Evolutionary conservation across 2,888 invertebrate genomes (phyloP), one percentile per base, ranked within the genome.

Genomic region (Epirrhoe tristata): DNA sequence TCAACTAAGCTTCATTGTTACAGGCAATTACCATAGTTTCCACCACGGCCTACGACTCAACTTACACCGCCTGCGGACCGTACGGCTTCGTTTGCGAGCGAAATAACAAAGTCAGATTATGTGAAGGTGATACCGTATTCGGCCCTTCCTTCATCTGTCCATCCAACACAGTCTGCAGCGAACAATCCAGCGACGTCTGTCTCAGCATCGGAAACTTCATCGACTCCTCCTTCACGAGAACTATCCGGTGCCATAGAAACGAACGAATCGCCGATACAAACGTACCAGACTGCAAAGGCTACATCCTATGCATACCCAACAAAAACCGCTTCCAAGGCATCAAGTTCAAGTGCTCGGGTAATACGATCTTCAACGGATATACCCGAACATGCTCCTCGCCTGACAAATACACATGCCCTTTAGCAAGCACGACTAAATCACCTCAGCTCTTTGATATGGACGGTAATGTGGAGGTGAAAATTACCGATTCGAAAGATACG

Each of bases 231-330:
- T 70, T 91, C 31, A 86, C 83, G 0, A 85, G 82, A 66, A 83
- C 79, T 10, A 75, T 91, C 1, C 82, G 84, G 8, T 93, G 92
- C 63, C 83, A 85, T 39, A 84, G 87, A 58, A 87, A 89, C 66
- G 91, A 93, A 74, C 84, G 93, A 67, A 83, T 93, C 7, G 90
- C 89, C 0, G 93, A 93, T 65, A 87, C 91, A 0, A 89, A 78
- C 61, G 89, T 93, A 0, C 85, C 90, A 0, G 87, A 83, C 4
- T 93, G 93, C 76, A 93, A 93, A 77, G 93, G 92, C 6, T 93
- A 93, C 73, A 92, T 93, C 50, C 78, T 93, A 0, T 93, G 93
- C 72, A 89, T 93, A 24, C 86, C 90, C 0, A 92, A 90, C 71
- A 90, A 87, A 68, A 87, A 86, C 63, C 86, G 88, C 43, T 91